phyloP scores from a whole-genome alignment of 2,797 vertebrate genomes.

The Notoglanidium macrostoma region DNA sequence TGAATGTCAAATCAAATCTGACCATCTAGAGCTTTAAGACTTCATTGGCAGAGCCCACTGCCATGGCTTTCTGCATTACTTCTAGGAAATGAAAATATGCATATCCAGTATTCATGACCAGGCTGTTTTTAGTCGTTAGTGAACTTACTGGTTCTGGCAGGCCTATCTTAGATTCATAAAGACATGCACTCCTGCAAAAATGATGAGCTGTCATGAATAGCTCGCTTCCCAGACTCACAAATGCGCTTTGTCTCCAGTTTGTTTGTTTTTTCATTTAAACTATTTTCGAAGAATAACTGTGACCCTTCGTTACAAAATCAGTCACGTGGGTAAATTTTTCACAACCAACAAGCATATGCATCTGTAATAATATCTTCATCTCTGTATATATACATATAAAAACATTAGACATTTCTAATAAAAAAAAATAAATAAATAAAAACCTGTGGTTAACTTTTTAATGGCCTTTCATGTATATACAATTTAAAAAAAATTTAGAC shows the following conservation, averaged over 20 bases:
- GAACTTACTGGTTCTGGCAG: conserved; percentile 67
- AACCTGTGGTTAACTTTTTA: no score
- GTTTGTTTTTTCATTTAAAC: background rate
- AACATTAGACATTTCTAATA: no score
- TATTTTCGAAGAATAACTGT: background rate
- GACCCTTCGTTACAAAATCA: no score
- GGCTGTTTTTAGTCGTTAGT: conserved; percentile 71
- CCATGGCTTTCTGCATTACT: conserved; percentile 21
- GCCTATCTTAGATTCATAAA: conserved; percentile 60
- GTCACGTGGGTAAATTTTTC: no score
- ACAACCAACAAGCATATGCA: no score
- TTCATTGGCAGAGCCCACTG: background rate
- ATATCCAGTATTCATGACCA: conserved; percentile 72
- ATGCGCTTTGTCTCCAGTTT: background rate
- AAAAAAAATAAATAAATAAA: no score
- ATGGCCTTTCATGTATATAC: no score
- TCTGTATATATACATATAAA: no score
- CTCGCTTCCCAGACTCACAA: conserved; percentile 6
- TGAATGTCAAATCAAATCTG: background rate
- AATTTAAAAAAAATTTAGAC: background rate
- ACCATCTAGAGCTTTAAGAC: background rate
- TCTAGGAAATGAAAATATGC: conserved; percentile 55
- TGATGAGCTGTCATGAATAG: conserved; percentile 64
- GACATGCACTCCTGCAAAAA: conserved; percentile 70
- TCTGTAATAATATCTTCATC: no score